Evolutionary conservation across 2,113 vertebrate genomes (phyloP).

Genomic region (Struthio camelus): DNA sequence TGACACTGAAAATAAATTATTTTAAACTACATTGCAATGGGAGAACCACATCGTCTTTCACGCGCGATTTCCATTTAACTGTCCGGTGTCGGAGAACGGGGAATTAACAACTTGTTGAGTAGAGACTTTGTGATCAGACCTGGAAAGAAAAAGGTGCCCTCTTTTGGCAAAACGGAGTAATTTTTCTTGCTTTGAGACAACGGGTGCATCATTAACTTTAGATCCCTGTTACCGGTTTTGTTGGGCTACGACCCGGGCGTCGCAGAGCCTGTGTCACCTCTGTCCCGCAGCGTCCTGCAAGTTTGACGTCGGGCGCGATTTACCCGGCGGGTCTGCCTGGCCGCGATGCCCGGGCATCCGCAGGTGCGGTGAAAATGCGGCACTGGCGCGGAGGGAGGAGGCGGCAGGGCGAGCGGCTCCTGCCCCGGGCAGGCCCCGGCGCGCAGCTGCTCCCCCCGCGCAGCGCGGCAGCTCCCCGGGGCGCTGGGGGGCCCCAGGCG

Average conservation of each 20-base stretch:
- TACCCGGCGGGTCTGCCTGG: background rate
- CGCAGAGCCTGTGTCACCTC: rapidly evolving
- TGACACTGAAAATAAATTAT: background rate
- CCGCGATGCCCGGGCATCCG: background rate
- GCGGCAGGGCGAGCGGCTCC: background rate
- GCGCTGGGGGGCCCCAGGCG: too few species aligned
- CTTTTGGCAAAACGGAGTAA: background rate
- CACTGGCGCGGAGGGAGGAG: too few species aligned
- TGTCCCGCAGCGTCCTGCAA: background rate
- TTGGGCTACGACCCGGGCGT: rapidly evolving
- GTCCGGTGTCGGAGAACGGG: rapidly evolving
- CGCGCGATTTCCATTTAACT: rapidly evolving
- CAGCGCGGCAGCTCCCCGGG: too few species aligned
- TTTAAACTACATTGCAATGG: background rate
- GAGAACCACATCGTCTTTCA: background rate
- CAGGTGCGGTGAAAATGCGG: too few species aligned
- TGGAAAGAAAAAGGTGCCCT: background rate
- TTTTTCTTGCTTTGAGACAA: background rate
- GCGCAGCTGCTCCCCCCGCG: too few species aligned
- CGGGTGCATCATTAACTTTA: rapidly evolving
- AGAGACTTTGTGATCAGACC: background rate
- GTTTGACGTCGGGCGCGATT: too few species aligned
- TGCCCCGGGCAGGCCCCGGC: too few species aligned
- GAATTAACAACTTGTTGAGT: background rate
- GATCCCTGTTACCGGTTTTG: rapidly evolving